Conservation (phyloP, 2,113 vertebrate species). For the Python bivittatus region DNA sequence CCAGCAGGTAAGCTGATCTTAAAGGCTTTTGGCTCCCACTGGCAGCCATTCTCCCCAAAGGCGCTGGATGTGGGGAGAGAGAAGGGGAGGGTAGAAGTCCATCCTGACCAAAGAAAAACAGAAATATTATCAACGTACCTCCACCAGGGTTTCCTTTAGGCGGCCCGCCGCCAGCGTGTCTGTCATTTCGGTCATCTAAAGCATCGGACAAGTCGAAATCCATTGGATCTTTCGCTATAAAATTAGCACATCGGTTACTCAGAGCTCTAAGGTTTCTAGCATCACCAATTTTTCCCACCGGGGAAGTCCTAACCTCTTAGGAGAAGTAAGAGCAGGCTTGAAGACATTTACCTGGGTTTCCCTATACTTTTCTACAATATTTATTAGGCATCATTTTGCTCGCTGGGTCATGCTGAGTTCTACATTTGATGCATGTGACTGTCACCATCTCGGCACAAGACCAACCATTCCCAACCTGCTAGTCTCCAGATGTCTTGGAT, state of each 20-base stretch:
- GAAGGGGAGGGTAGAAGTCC: not conserved
- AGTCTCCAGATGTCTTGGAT: not conserved
- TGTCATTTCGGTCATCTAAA: slow-evolving; percentile 79
- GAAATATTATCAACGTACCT: slow-evolving; percentile 51
- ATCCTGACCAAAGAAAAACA: not conserved
- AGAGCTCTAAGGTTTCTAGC: not conserved
- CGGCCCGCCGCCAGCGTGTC: slow-evolving; percentile 34
- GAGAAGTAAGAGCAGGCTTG: not conserved
- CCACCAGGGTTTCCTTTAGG: slow-evolving; percentile 54
- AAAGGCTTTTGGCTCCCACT: not conserved
- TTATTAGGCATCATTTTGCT: not conserved
- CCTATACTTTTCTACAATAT: accelerated
- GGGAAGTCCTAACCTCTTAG: not conserved
- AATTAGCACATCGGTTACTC: not conserved
- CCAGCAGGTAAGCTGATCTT: not conserved
- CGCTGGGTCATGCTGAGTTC: accelerated
- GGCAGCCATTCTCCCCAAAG: not conserved
- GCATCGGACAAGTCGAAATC: slow-evolving; percentile 84
- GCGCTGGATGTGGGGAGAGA: not conserved
- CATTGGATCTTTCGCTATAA: slow-evolving; percentile 46
- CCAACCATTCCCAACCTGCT: not conserved
- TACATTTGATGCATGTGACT: not conserved
- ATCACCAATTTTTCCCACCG: not conserved
- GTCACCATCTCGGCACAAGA: not conserved
- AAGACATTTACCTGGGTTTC: not conserved